These are phyloP conservation scores for Tenthredo mesomela DNA, from an alignment of 2,888 invertebrate species.

Conservation along the genomic window DNA sequence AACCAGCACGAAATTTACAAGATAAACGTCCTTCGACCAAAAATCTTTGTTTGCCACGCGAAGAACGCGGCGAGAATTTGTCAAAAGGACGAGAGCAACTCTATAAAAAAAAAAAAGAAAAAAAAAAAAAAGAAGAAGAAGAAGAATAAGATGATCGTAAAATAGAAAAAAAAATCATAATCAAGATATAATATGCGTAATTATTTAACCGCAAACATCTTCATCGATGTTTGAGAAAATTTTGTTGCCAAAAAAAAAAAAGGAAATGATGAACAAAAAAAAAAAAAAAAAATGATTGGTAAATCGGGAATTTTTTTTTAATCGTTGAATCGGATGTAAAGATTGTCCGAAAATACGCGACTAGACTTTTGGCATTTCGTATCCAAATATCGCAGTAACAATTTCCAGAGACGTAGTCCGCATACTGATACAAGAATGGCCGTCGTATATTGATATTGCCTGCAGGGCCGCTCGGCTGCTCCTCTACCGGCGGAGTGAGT, in stretches of 20 bases:
- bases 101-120: background rate
- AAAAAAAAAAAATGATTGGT: background rate
- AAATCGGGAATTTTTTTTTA: background rate
- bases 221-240: too few species aligned
- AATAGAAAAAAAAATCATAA: background rate
- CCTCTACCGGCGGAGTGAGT: conserved; percentile 31
- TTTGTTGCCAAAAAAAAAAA: too few species aligned
- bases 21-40: conserved; percentile 17
- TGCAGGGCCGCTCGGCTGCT: conserved; percentile 31
- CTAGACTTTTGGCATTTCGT: conserved; percentile 47
- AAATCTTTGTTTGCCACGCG: conserved; percentile 34
- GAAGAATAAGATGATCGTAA: background rate
- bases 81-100: conserved; percentile 10
- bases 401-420: conserved; percentile 43
- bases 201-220: too few species aligned
- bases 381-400: conserved; percentile 51
- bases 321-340: conserved; percentile 20
- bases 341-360: conserved; percentile 21
- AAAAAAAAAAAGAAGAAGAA: background rate
- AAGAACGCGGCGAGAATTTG: conserved; percentile 27
- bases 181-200: too few species aligned
- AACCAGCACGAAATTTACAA: conserved; percentile 34
- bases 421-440: conserved; percentile 50
- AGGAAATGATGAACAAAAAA: background rate
- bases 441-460: conserved; percentile 50